phyloP scores from a whole-genome alignment of 2,797 vertebrate species.

The Dicrostonyx torquatus region DNA sequence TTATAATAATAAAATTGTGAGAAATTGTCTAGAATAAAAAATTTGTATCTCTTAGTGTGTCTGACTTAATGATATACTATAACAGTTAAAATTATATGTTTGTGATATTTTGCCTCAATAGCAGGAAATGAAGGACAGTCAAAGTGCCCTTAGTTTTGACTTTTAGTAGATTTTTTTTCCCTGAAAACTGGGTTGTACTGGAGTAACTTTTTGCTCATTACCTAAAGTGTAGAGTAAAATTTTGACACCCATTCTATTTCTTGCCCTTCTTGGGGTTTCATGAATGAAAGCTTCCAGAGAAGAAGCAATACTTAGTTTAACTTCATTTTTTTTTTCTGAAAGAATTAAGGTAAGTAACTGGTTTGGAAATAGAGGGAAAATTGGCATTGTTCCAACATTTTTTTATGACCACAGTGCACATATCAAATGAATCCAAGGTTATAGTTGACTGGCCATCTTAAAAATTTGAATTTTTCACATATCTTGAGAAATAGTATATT shows the following conservation, averaged over 20 bases:
- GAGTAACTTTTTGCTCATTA: not conserved
- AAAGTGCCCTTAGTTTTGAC: not conserved
- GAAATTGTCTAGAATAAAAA: not conserved
- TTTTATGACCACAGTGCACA: not conserved
- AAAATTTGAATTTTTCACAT: not conserved
- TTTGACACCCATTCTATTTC: not conserved
- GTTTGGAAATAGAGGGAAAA: not conserved
- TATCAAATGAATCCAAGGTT: not conserved
- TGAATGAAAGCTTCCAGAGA: not conserved
- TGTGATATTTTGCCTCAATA: not conserved
- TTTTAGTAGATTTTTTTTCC: not conserved
- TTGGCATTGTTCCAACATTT: not conserved
- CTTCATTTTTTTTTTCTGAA: conserved; percentile 35
- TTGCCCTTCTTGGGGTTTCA: not conserved
- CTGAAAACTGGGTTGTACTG: not conserved
- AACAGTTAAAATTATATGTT: conserved; percentile 11
- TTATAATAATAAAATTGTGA: conserved; percentile 42
- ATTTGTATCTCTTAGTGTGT: not conserved
- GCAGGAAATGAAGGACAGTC: not conserved
- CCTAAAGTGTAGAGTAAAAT: not conserved
- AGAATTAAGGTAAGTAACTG: not conserved
- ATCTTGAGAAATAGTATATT: too few species aligned
- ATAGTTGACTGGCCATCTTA: not conserved
- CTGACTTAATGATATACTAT: not conserved
- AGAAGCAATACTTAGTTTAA: not conserved